These are phyloP conservation scores for Cryptomyrus ogoouensis DNA, from an alignment of 2,113 vertebrate species.

Conservation along the genomic window DNA sequence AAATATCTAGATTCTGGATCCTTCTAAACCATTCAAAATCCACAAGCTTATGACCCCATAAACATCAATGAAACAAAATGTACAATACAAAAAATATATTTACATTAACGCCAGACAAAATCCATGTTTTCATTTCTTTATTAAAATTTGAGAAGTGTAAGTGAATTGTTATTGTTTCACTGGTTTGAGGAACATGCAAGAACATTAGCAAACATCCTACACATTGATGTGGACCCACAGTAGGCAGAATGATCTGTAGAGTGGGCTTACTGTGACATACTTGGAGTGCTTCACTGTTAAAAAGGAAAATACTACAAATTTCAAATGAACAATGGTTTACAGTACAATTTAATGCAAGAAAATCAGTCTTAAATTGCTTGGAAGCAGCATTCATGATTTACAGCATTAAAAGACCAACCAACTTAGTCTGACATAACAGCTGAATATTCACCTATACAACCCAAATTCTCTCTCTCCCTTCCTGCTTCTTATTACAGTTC, in stretches of 20 bases:
- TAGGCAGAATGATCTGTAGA: constrained; percentile 53
- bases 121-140: background rate
- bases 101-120: background rate
- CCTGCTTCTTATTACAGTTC: constrained; percentile 58
- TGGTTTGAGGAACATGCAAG: constrained; percentile 87
- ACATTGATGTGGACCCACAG: constrained; percentile 76
- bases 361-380: constrained; percentile 71
- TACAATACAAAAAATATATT: background rate
- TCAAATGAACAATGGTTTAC: constrained; percentile 69
- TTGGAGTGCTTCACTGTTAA: constrained; percentile 71
- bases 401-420: constrained; percentile 60
- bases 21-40: background rate
- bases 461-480: constrained; percentile 66
- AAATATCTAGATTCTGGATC: background rate
- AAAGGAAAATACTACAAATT: constrained; percentile 51
- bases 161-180: constrained; percentile 76
- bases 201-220: constrained; percentile 88
- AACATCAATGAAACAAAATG: background rate
- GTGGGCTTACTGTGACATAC: constrained; percentile 55
- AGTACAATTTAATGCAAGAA: constrained; percentile 67
- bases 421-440: constrained; percentile 66
- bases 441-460: constrained; percentile 77
- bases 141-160: constrained; percentile 63
- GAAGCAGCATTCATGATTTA: constrained; percentile 68
- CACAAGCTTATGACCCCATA: background rate